A percentile compares a stretch with the other conserved stretches of the same genome.
Evolutionary conservation across 2,113 vertebrate species (phyloP).

Genomic region (Ictidomys tridecemlineatus): DNA sequence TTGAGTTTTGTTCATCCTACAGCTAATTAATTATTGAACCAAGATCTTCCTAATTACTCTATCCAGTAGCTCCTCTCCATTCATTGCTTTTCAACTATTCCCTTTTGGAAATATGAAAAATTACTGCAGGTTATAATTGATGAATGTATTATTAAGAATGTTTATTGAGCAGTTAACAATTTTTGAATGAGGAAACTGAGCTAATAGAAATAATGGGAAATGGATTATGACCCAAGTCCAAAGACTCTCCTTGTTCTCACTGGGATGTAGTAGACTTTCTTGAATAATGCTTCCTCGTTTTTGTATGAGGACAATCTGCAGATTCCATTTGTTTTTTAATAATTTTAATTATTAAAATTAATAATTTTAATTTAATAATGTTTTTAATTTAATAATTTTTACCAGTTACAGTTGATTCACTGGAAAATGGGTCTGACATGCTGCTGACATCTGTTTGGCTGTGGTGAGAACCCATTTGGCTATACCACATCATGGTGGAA

Average conservation of each 20-base stretch:
- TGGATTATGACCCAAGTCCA: neutral
- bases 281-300: neutral
- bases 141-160: neutral
- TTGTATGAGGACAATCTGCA: neutral
- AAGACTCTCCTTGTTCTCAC: neutral
- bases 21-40: neutral
- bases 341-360: too few relatives aligned
- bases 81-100: neutral
- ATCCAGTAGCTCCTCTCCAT: neutral
- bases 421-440: neutral
- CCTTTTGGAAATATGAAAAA: conserved; percentile 11
- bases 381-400: neutral
- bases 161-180: neutral
- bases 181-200: neutral
- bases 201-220: neutral
- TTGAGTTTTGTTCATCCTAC: neutral
- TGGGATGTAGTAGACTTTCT: neutral
- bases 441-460: neutral
- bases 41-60: neutral
- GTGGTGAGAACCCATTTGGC: neutral
- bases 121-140: neutral
- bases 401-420: neutral
- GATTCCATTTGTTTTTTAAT: neutral
- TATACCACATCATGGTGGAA: neutral
- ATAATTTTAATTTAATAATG: too few relatives aligned